phyloP scores from a whole-genome alignment of 2,888 invertebrate genomes.

The Micoletzkya japonica region DNA sequence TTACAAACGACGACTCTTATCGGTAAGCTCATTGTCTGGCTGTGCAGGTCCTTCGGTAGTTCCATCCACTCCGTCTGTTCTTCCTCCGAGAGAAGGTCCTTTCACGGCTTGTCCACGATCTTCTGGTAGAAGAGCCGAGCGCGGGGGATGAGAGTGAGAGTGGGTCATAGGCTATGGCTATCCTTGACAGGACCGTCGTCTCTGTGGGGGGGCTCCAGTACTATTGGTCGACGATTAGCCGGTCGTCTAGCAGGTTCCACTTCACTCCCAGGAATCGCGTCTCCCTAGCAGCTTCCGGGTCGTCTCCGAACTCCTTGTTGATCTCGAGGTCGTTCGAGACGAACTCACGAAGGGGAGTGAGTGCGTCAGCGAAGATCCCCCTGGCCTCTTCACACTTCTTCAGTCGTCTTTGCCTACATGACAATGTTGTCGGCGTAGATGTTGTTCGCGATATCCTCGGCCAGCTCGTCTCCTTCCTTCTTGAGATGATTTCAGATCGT shows the following conservation, averaged over 20 bases:
- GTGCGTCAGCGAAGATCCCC: slow-evolving; percentile 12
- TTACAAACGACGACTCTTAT: neutral
- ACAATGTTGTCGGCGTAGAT: slow-evolving; percentile 36
- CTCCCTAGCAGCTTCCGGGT: neutral
- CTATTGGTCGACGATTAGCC: slow-evolving; percentile 9
- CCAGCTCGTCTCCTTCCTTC: neutral
- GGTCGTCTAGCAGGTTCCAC: slow-evolving; percentile 28
- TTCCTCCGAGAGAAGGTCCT: neutral
- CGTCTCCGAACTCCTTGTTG: neutral
- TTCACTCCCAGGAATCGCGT: slow-evolving; percentile 30
- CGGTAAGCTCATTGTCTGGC: neutral
- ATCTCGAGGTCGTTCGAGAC: neutral
- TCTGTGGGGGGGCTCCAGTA: too few relatives aligned
- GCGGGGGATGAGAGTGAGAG: neutral
- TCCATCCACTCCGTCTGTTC: neutral
- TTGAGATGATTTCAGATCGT: slow-evolving; percentile 33
- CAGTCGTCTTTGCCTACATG: neutral
- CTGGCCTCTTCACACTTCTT: slow-evolving; percentile 26
- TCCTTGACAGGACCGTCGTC: neutral
- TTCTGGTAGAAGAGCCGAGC: neutral
- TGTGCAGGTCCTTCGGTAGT: neutral
- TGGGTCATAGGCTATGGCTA: neutral
- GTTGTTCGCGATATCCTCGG: slow-evolving; percentile 7
- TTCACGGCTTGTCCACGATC: neutral
- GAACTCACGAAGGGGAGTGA: slow-evolving; percentile 1